A percentile compares a stretch with the other conserved stretches of the same genome.
Conservation (phyloP, 1,140 invertebrate species). For the Phymorhynchus buccinoides region DNA sequence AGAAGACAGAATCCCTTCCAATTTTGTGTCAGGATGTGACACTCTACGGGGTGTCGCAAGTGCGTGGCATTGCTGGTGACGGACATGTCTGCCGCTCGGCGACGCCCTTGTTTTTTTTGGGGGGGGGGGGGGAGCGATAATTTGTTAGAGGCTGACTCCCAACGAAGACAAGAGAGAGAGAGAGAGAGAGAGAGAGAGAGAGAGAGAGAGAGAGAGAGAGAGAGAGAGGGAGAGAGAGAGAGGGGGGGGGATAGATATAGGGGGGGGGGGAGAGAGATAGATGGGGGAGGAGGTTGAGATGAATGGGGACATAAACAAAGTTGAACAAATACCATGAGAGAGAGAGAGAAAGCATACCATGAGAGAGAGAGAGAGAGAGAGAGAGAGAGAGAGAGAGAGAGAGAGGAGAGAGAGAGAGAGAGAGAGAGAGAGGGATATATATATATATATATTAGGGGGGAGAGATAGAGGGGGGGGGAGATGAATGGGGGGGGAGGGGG, state of each 20-base stretch:
- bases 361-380: not conserved
- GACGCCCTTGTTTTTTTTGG: too few species aligned
- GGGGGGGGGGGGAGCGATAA: too few species aligned
- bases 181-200: not conserved
- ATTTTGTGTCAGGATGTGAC: too few species aligned
- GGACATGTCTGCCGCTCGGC: too few species aligned
- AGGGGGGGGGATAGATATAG: not conserved
- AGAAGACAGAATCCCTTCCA: too few species aligned
- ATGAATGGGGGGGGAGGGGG: not conserved
- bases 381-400: not conserved
- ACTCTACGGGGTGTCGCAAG: too few species aligned
- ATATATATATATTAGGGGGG: not conserved
- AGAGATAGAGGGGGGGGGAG: not conserved
- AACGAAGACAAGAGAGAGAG: not conserved
- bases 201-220: not conserved
- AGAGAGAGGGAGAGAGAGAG: not conserved
- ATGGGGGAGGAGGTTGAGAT: not conserved
- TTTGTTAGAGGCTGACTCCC: too few species aligned
- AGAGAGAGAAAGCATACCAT: not conserved
- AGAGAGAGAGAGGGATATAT: not conserved
- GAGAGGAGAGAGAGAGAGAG: not conserved
- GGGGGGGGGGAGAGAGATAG: not conserved
- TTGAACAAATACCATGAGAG: not conserved
- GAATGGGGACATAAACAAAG: not conserved
- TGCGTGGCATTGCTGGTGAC: too few species aligned